Evolutionary conservation across 2,797 vertebrate genomes (phyloP), one percentile per base, ranked within the genome.

Genomic region (Prunella strophiata): DNA sequence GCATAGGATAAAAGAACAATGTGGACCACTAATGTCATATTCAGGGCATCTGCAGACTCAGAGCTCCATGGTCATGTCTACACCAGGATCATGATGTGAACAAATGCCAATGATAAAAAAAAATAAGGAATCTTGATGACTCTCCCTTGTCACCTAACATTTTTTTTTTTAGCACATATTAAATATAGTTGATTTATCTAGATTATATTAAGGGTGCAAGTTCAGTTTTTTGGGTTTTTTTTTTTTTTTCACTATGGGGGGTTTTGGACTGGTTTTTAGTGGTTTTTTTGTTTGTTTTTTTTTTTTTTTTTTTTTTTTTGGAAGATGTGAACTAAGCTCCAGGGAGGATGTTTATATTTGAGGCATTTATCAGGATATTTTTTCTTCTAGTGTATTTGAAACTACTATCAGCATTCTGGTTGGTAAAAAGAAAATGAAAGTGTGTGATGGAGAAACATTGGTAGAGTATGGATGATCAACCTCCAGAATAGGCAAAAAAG

Each of bases 241-340:
- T 23, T 19, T 25, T 47, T 52, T 43, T 50, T 29, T 34, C 3
- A 14, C 2, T n/a, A 4, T 32, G 5, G 40, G 13, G 4, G 2
- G 1, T 7, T 48, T 52, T 5, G 12, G 6, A 2, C 4, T n/a
- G 5, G 3, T 4, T 59, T 7, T 3, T 13, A 1, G 2, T 22
- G 3, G 1, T 5, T 20, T 20, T n/a, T n/a, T 34, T 36, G 25
- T 10, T 13, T 9, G 13, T 1, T 27, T 54, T 70, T 6, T 50
- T n/a, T 42, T 42, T 16, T 11, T 12, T 34, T 34, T 32, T 16
- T 9, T 15, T 1, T 23, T 59, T 67, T 8, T 45, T 25, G 3
- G n/a, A 61, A 30, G 15, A 70, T n/a, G 5, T 32, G 23, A 54
- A n/a, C 10, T 45, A n/a, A 78, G 3, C 10, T 79, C 10, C 12